Conservation (phyloP, 2,797 vertebrate species). For the Champsocephalus gunnari region DNA sequence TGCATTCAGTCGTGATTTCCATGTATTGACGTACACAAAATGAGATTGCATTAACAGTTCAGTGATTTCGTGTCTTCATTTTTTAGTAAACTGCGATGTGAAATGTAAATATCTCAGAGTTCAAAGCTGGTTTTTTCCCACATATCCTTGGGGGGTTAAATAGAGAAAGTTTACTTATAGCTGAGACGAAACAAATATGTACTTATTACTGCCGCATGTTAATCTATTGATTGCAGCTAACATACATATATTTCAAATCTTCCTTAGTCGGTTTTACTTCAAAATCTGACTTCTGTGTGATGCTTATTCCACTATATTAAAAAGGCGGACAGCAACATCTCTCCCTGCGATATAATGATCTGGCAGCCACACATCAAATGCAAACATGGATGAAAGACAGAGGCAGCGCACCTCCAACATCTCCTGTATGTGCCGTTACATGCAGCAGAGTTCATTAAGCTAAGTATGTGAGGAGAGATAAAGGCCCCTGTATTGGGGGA, state of each 20-base stretch:
- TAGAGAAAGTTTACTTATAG: conserved; percentile 14
- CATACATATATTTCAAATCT: conserved; percentile 5
- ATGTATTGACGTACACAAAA: conserved; percentile 39
- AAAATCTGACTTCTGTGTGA: conserved; percentile 15
- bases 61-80: conserved; percentile 19
- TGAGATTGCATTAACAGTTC: conserved; percentile 39
- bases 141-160: background rate
- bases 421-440: conserved; percentile 81
- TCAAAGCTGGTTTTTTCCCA: conserved; percentile 21
- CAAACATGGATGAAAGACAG: conserved; percentile 74
- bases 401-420: conserved; percentile 66
- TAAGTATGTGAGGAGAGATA: conserved; percentile 75
- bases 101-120: conserved; percentile 32
- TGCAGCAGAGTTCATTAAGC: conserved; percentile 77
- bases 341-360: conserved; percentile 68
- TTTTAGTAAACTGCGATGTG: conserved; percentile 11
- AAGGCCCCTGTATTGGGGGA: conserved; percentile 75
- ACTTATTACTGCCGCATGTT: background rate
- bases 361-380: conserved; percentile 74
- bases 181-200: conserved; percentile 34
- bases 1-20: conserved; percentile 33
- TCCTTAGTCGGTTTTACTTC: conserved; percentile 5
- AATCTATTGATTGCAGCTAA: conserved; percentile 19
- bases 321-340: conserved; percentile 43
- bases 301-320: conserved; percentile 1